Evolutionary conservation across 2,113 vertebrate species (phyloP).

Genomic region (Anolis sagrei): DNA sequence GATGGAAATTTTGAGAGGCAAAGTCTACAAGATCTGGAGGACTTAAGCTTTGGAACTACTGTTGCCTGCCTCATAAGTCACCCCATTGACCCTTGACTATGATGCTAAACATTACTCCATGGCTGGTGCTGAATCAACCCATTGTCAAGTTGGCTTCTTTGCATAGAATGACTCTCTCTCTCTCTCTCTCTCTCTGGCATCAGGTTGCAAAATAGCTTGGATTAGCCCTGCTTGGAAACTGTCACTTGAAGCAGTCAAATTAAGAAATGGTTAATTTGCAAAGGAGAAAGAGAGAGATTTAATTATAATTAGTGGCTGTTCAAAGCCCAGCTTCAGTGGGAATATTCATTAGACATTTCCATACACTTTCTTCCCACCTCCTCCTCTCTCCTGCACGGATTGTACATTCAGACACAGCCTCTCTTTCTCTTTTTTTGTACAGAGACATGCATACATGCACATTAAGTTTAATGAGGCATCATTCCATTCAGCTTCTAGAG

Average conservation of each 20-base stretch:
- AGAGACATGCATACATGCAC: no score
- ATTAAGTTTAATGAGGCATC: slow-evolving; percentile 15
- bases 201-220: background rate
- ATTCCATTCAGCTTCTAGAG: background rate
- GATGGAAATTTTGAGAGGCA: no score
- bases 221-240: background rate
- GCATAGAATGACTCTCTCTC: background rate
- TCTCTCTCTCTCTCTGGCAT: background rate
- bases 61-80: no score
- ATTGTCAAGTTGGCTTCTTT: no score
- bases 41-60: no score
- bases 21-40: no score
- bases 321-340: slow-evolving; percentile 22
- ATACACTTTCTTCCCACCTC: background rate
- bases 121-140: no score
- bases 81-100: no score
- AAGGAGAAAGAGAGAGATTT: background rate
- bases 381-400: background rate
- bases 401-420: background rate
- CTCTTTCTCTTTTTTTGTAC: background rate
- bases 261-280: slow-evolving; percentile 10
- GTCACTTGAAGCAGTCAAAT: background rate
- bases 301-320: slow-evolving; percentile 32
- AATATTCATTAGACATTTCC: slow-evolving; percentile 28
- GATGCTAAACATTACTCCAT: no score